These are phyloP conservation scores for Panurus biarmicus DNA, from an alignment of 2,113 vertebrate species.

Conservation along the genomic window DNA sequence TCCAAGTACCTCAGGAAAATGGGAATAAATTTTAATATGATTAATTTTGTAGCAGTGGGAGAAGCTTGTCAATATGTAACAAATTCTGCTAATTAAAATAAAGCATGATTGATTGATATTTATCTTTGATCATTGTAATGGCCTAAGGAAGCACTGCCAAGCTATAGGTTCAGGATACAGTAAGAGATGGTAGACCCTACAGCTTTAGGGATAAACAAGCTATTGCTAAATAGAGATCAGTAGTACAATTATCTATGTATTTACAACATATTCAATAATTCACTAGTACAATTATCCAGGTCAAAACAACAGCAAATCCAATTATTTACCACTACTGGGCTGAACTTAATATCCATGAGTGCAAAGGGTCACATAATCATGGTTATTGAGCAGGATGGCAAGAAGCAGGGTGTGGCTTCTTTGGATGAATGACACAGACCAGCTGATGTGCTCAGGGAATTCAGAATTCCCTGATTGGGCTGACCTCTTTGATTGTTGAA, in stretches of 20 bases:
- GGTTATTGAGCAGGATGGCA: not conserved
- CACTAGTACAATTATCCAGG: not conserved
- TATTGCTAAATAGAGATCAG: not conserved
- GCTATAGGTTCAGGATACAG: not conserved
- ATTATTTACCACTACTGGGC: not conserved
- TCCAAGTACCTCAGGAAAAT: not conserved
- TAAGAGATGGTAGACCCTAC: not conserved
- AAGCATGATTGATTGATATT: not conserved
- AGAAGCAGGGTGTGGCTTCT: not conserved
- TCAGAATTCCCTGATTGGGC: not conserved
- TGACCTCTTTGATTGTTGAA: not conserved
- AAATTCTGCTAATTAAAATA: not conserved
- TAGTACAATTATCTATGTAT: not conserved
- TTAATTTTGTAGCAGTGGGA: not conserved
- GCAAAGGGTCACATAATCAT: not conserved
- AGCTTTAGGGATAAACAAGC: not conserved
- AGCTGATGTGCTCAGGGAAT: not conserved
- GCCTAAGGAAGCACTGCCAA: not conserved
- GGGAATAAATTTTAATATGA: not conserved
- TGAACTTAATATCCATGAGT: not conserved
- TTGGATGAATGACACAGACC: not conserved
- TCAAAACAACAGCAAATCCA: not conserved
- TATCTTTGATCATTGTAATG: not conserved
- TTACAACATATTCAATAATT: not conserved
- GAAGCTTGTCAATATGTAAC: not conserved